These are phyloP conservation scores for Hirtodrosophila alboralis DNA, from an alignment of 2,888 invertebrate genomes.

Conservation along the genomic window DNA sequence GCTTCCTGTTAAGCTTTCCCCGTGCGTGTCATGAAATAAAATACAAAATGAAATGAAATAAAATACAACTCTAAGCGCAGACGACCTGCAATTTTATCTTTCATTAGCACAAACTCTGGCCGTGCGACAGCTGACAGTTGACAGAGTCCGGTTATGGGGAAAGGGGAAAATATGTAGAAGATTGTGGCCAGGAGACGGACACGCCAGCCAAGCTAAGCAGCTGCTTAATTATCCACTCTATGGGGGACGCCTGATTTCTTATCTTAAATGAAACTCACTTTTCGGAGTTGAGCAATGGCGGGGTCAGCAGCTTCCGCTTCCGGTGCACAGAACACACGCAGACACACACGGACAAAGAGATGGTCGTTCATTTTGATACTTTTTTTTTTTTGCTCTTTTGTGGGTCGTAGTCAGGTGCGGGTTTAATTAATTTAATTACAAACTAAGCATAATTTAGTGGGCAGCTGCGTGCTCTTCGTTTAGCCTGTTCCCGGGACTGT, in stretches of 20 bases:
- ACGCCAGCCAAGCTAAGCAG: conserved; percentile 53
- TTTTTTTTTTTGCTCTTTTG: conserved; percentile 43
- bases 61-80: no score
- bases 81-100: conserved; percentile 67
- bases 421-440: conserved; percentile 83
- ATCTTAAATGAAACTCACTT: conserved; percentile 69
- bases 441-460: conserved; percentile 78
- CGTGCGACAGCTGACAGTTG: conserved; percentile 44
- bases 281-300: conserved; percentile 36
- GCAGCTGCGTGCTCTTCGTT: conserved; percentile 65
- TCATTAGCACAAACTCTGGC: conserved; percentile 52
- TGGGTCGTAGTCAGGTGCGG: conserved; percentile 66
- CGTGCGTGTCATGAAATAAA: no score
- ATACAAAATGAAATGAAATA: no score
- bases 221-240: conserved; percentile 70
- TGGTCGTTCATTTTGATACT: conserved; percentile 42
- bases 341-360: conserved; percentile 1
- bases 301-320: conserved; percentile 51
- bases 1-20: no score
- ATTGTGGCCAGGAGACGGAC: neutral
- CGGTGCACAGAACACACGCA: conserved; percentile 35
- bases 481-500: conserved; percentile 20
- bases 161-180: no score
- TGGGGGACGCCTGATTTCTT: conserved; percentile 66
- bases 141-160: conserved; percentile 17